Evolutionary conservation across 1,140 invertebrate genomes (phyloP).

Genomic region (Popillia japonica): DNA sequence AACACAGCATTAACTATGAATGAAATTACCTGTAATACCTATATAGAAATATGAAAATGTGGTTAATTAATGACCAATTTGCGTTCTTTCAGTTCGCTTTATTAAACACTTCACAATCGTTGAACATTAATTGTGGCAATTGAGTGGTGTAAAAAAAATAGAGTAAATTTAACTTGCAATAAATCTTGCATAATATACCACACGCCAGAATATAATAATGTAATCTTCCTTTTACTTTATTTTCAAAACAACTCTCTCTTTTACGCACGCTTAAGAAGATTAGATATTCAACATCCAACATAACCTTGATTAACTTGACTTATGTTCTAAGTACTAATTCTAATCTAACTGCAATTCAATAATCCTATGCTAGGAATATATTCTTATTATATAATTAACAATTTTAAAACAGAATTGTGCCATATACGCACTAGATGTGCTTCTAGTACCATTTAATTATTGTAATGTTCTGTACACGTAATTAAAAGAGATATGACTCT

Average conservation of each 20-base stretch:
- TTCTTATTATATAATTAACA: too few species aligned
- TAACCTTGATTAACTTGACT: too few species aligned
- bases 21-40: too few species aligned
- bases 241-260: slow-evolving; percentile 1
- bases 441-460: too few species aligned
- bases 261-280: neutral
- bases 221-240: slow-evolving; percentile 15
- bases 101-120: neutral
- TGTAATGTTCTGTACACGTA: too few species aligned
- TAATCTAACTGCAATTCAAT: neutral
- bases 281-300: too few species aligned
- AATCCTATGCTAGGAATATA: neutral
- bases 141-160: slow-evolving; percentile 4
- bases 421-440: too few species aligned
- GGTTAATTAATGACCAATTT: neutral
- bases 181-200: slow-evolving; percentile 3
- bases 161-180: neutral
- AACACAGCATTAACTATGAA: too few species aligned
- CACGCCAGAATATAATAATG: neutral
- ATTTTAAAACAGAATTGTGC: too few species aligned
- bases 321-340: neutral
- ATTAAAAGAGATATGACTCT: too few species aligned
- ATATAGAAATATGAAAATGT: neutral
- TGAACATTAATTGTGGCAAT: neutral
- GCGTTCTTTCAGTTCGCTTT: neutral